phyloP scores from a whole-genome alignment of 2,888 invertebrate genomes.

The Tachystola acroxantha region DNA sequence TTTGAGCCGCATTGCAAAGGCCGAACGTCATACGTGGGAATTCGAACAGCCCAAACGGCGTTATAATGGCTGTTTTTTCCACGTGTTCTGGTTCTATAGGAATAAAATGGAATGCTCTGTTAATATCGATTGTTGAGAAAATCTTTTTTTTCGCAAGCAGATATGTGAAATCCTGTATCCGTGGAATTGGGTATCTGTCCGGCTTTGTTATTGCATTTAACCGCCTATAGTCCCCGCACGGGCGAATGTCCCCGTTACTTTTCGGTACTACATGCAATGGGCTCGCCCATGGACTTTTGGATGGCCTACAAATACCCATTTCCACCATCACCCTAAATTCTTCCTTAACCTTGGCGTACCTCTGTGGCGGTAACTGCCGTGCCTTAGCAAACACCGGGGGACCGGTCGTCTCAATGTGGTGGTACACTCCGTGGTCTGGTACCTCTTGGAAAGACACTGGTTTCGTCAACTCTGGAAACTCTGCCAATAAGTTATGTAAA shows the following conservation, averaged over 20 bases:
- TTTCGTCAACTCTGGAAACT: constrained; percentile 5
- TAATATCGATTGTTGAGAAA: neutral
- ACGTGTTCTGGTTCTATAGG: neutral
- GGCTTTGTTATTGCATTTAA: constrained; percentile 27
- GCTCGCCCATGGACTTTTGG: constrained; percentile 32
- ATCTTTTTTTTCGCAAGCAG: neutral
- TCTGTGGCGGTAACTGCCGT: constrained; percentile 8
- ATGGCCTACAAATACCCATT: constrained; percentile 32
- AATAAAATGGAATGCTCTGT: constrained; percentile 5
- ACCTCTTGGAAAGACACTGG: constrained; percentile 2
- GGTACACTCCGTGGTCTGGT: neutral
- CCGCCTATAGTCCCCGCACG: constrained; percentile 44
- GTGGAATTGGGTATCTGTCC: constrained; percentile 5
- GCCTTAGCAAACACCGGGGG: constrained; percentile 7
- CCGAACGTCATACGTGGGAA: constrained; percentile 39
- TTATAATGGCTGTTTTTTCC: constrained; percentile 7
- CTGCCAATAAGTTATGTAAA: constrained; percentile 1
- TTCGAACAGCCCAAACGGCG: no score
- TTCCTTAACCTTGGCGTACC: constrained; percentile 6
- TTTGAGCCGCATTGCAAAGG: constrained; percentile 24
- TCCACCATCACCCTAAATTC: constrained; percentile 22
- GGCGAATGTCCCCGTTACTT: constrained; percentile 19
- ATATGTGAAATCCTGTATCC: constrained; percentile 4
- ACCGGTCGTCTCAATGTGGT: constrained; percentile 9
- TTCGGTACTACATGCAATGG: constrained; percentile 29